These are phyloP conservation scores for Pseudomyrmex gracilis DNA, from an alignment of 1,140 invertebrate genomes.

Conservation along the genomic window DNA sequence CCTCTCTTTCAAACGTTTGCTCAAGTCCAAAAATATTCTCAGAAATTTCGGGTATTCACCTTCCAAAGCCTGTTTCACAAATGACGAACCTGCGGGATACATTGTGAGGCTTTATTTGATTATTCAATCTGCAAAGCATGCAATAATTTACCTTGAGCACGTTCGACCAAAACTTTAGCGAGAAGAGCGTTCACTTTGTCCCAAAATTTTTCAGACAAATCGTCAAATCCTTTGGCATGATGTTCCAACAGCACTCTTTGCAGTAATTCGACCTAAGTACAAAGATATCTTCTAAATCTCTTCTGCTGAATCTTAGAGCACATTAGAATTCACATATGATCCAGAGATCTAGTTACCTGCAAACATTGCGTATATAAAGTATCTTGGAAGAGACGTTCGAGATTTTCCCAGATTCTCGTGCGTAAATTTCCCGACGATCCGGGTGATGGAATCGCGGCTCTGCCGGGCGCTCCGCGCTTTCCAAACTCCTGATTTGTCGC, in stretches of 20 bases:
- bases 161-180: slow-evolving; percentile 85
- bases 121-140: slow-evolving; percentile 5
- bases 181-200: slow-evolving; percentile 85
- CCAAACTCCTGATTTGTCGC: slow-evolving; percentile 76
- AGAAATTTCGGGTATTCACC: slow-evolving; percentile 95
- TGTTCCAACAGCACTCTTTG: slow-evolving; percentile 81
- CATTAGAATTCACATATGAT: not conserved
- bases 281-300: slow-evolving; percentile 36
- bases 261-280: slow-evolving; percentile 82
- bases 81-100: slow-evolving; percentile 85
- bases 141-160: slow-evolving; percentile 85
- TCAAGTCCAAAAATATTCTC: slow-evolving; percentile 88
- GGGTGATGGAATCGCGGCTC: slow-evolving; percentile 88
- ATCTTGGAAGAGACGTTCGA: slow-evolving; percentile 92
- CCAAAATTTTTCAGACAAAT: slow-evolving; percentile 87
- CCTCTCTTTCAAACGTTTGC: slow-evolving; percentile 86
- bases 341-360: slow-evolving; percentile 86
- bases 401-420: slow-evolving; percentile 91
- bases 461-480: slow-evolving; percentile 88
- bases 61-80: slow-evolving; percentile 94
- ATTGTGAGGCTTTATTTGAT: slow-evolving; percentile 9
- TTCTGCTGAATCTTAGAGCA: slow-evolving; percentile 74
- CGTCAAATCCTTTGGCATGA: slow-evolving; percentile 79
- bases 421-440: slow-evolving; percentile 90
- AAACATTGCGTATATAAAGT: slow-evolving; percentile 89